Evolutionary conservation across 2,797 vertebrate species (phyloP), one percentile per base, ranked within the genome.

Genomic region (Steatocranus sp.): DNA sequence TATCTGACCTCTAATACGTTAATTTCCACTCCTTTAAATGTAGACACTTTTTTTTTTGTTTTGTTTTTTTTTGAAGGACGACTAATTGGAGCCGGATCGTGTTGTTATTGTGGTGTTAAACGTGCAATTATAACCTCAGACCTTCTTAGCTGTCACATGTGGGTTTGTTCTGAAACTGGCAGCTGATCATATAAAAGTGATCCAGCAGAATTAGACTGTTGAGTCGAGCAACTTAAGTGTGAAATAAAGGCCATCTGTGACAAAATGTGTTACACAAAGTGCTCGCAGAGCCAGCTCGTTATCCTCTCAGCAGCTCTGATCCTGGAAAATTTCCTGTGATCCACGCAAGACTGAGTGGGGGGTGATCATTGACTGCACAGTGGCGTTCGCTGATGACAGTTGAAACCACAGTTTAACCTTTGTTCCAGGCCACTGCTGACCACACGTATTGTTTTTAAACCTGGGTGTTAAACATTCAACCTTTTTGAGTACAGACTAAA

Each of bases 161-260:
- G 81, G 85, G 82, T 85, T 85, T 87, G 68, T 86, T 91, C 85
- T 82, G 53, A 85, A 87, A 73, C 83, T 91, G 91, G 92, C 92
- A 91, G 76, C 76, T 25, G 75, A 90, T 89, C 83, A 78, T 81
- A 79, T 78, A 79, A 84, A 89, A 86, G 75, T 5, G 43, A 54
- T 83, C 82, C 87, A 83, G 86, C 86, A 85, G 80, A 87, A 87
- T 89, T 87, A 86, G 83, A 75, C 66, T 51, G 70, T 86, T 86
- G 83, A 92, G 87, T 89, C 27, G 63, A 85, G 77, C 34, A 74
- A 83, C 70, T 76, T 32, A 88, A 92, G 89, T 90, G 84, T 87
- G 87, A 94, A 93, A 90, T 93, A 93, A 90, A 93, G 87, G 89
- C 87, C 88, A 81, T 89, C 86, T 92, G 91, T 89, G 89, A 89